Evolutionary conservation across 1,140 invertebrate species (phyloP).

Genomic region (Rhopalosiphum maidis): DNA sequence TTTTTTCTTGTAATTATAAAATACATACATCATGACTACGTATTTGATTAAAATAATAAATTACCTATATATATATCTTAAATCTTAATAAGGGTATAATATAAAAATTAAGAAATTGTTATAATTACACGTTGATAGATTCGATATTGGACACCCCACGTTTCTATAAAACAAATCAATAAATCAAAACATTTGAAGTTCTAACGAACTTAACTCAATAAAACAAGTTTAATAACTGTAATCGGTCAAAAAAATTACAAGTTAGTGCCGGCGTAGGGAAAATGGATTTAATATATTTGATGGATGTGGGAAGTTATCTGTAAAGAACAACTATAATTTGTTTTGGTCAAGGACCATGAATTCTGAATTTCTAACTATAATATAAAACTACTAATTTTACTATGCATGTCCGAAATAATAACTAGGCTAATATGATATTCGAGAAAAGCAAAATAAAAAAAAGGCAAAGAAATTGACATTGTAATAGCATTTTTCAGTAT

Average conservation of each 20-base stretch:
- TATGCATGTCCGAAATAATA: background rate
- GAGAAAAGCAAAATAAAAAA: background rate
- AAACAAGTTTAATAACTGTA: slow-evolving; percentile 34
- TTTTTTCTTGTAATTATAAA: background rate
- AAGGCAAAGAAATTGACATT: background rate
- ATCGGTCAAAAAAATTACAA: slow-evolving; percentile 16
- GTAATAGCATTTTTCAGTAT: background rate
- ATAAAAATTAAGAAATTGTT: background rate
- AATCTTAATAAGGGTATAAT: background rate
- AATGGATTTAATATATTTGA: slow-evolving; percentile 19
- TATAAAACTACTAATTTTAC: background rate
- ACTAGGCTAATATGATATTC: slow-evolving; percentile 7
- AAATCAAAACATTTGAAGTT: slow-evolving; percentile 1
- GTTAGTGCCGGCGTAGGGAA: background rate
- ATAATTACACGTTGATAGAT: background rate
- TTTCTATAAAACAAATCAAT: background rate
- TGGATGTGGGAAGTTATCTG: slow-evolving; percentile 12
- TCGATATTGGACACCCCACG: background rate
- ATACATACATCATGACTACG: background rate
- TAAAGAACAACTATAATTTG: background rate
- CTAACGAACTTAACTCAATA: background rate
- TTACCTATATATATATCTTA: background rate
- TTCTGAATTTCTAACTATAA: background rate
- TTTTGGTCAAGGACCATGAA: slow-evolving; percentile 13
- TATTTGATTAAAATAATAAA: background rate